Base-by-base conservation (phyloP, 2,797 vertebrate species). In the Schizopygopsis malacanthus region DNA sequence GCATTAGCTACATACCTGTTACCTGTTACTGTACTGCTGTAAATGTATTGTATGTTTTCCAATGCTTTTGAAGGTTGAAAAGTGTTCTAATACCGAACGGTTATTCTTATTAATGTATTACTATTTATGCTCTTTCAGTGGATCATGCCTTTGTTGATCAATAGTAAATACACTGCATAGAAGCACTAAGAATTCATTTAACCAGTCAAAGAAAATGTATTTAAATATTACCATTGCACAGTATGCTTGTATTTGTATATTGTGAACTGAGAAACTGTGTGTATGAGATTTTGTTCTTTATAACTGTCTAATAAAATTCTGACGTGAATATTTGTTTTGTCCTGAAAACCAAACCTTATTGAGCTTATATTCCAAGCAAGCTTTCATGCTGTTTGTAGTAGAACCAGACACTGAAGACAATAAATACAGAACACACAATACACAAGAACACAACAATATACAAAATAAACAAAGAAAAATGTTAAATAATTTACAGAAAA, bases 121-220 rank as follows among this genome's bases (percentile, higher is more conserved):
- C 22, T 83, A 84, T 84, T 84, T 70, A 79, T 79, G 4, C 67
- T 47, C n/a, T 70, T 77, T 84, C 6, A 50, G 33, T 47, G 18
- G 11, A 56, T 45, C 16, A n/a, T 78, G 37, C 22, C 10, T 43
- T 78, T 78, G 47, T 69, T 70, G 37, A 41, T 69, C 54, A 33
- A 69, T 10, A 22, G 16, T 52, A 76, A 67, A 67, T 28, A 41
- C 13, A 67, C 13, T 25, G 28, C 52, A 4, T 18, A 67, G 11
- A 28, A 63, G n/a, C 28, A 37, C 16, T 65, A 70, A 39, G 9
- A 71, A 70, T 43, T 67, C 56, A 37, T 71, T 37, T 11, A 81
- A 25, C 47, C 45, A 80, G n/a, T 0, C 45, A 69, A 8, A 37
- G 33, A 28, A 71, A 54, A 71, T 71, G 4, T 11, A 10, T 67